Evolutionary conservation across 2,888 invertebrate species (phyloP), one percentile per base, ranked within the genome.

Genomic region (Hirudinaria manillensis): DNA sequence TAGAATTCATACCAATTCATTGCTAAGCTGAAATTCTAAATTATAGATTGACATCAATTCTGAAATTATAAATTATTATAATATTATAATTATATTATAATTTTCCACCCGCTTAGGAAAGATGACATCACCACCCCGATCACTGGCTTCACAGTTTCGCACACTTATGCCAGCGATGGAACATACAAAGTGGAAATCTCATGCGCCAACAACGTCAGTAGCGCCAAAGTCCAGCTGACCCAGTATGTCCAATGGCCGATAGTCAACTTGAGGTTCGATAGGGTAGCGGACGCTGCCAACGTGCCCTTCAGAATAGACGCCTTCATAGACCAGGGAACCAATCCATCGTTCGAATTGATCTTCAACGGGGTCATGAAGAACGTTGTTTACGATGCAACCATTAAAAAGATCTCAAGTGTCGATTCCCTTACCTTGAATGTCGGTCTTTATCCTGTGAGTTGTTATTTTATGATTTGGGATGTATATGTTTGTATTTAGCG

Each of bases 211-310:
- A 72, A 74, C 70, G 74, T 77, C 72, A 77, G 76, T 66, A 19
- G 29, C 0, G 72, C 36, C 3, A 61, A 75, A 2, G 27, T 21
- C 10, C 29, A 65, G 0, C 24, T 78, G 27, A 72, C 27, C 10
- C 78, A 78, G 19, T 45, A 51, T 13, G 81, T 82, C 24, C 78
- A 81, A 55, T 81, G 81, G 72, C 78, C 78, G 16, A 81, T 83
- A 55, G 78, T 78, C 6, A 80, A 80, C 6, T 77, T 82, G 7
- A 70, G 76, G 19, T 76, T 83, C 13, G 56, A 73, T 2, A 61
- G 45, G 32, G 56, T 56, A 29, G 34, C 61, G 3, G 73, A 65
- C 24, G 27, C 55, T 27, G 73, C 73, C n/a, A 21, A 29, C 7
- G 19, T 21, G 19, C 72, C 70, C 13, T 76, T 77, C 45, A 24